Evolutionary conservation across 2,113 vertebrate genomes (phyloP), one percentile per base, ranked within the genome.

Genomic region (Corythornis vintsioides): DNA sequence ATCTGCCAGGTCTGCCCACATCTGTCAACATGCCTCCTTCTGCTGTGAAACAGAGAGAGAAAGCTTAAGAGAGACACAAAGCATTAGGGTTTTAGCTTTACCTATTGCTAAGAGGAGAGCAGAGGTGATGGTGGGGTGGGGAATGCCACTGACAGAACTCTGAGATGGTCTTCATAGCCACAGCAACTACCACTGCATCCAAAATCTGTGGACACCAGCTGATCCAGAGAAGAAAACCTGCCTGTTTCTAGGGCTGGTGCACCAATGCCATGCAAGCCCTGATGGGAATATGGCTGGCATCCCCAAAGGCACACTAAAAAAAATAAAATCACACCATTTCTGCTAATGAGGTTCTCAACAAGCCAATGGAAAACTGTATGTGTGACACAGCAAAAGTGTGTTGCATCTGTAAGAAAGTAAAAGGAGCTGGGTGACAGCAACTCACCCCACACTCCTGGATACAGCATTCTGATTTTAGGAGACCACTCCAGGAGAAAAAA

Each of bases 371-470:
- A 52, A 52, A 45, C 53, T 5, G 5, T 1, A 2, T 5, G 4
- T 0, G 1, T 2, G 7, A 38, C n/a, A 53, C 65, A 71, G 52
- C 24, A 29, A 15, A 80, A 60, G 19, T 0, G 3, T 26, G 6
- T 26, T 16, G 26, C 28, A 48, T 15, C n/a, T 22, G 13, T 7
- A 5, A 17, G 3, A 0, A 7, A 38, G 13, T 15, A 19, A 31
- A 22, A 33, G 55, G 24, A 76, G 38, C 66, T 67, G 57, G 18
- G 35, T 10, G 79, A 60, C 24, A 47, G 92, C 47, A 35, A 40
- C 21, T 45, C 52, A 55, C 35, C n/a, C 65, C 2, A 1, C 0
- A 6, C 24, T 40, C 5, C 60, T 42, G 28, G 40, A 29, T 56
- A 38, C 13, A 2, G 22, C 26, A 10, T 3, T 56, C 52, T 55